phyloP scores from a whole-genome alignment of 2,113 vertebrate genomes.

The Varanus salvator region DNA sequence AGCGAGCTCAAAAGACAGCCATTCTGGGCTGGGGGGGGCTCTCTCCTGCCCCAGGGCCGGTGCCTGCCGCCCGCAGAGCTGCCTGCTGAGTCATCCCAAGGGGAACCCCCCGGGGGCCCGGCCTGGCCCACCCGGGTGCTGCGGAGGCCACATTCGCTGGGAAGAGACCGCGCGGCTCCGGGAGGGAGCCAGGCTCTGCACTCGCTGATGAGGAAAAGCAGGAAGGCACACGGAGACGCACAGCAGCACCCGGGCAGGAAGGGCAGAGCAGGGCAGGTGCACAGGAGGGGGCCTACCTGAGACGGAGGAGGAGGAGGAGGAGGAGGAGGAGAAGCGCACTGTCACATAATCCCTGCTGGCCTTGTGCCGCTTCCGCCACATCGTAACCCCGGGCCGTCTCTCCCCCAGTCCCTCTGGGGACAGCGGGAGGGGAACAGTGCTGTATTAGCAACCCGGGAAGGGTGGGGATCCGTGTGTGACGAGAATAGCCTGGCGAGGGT shows the following conservation, averaged over 20 bases:
- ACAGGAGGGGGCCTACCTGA: constrained; percentile 71
- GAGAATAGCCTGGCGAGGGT: constrained; percentile 4
- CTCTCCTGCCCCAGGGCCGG: too few relatives aligned
- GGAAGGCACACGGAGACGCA: background rate
- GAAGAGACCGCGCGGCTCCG: too few relatives aligned
- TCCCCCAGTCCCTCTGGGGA: constrained; percentile 10
- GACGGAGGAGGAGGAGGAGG: constrained; percentile 74
- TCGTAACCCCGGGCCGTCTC: constrained; percentile 21
- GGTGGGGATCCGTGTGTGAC: constrained; percentile 6
- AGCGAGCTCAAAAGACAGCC: too few relatives aligned
- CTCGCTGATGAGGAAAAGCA: background rate
- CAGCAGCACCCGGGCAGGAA: fast-evolving
- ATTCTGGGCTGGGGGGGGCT: too few relatives aligned
- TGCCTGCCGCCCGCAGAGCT: background rate
- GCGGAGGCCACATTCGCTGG: background rate
- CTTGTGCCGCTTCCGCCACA: constrained; percentile 71
- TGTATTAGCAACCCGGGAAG: background rate
- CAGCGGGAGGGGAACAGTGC: background rate
- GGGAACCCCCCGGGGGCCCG: background rate
- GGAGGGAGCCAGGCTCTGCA: background rate
- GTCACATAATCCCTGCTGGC: fast-evolving
- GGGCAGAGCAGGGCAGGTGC: too few relatives aligned
- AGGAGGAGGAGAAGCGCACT: constrained; percentile 55
- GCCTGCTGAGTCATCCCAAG: background rate
- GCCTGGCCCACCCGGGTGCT: background rate